Base-by-base conservation (phyloP, 2,888 invertebrate genomes). In the Caenorhabditis macrosperma region DNA sequence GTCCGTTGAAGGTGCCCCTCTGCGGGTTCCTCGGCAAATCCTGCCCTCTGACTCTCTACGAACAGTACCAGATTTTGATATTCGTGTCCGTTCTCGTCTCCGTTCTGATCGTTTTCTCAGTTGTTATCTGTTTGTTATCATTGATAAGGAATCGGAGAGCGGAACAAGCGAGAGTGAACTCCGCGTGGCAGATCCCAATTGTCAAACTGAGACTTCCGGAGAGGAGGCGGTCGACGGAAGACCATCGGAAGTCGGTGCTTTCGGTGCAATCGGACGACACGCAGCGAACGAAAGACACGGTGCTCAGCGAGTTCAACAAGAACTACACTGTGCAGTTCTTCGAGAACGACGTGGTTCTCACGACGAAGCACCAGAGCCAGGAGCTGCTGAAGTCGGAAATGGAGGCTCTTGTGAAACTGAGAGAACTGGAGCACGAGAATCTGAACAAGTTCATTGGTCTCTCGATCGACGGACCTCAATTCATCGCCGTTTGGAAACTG, bases 391-490 rank as follows among this genome's bases (percentile, higher is more conserved):
- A 30, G 20, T 24, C 50, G 2, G 81, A 83, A 6, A 68, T 55
- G 28, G 75, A 72, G 20, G 41, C 44, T 15, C 61, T 82, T 22
- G 69, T 72, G 20, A 69, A 77, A 82, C 35, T 89, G 57, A 67
- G 87, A 9, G 82, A 87, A 38, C 44, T 89, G 59, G 88, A 89
- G 28, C 86, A 89, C 77, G 87, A 88, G 41, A 90, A 90, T 69
- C 30, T 88, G 50, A 88, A 89, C 82, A 85, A 84, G 41, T 89
- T 89, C 60, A 69, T 88, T 9, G 89, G 89, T 1, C 24, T 89
- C 24, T 87, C 86, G 6, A 77, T 88, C 5, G 90, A 89, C 57
- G 86, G 83, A 6, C 71, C 84, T 2, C 55, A 60, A n/a, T 82
- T 78, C 38, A 24, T 88, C 24, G 82, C 86, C 0, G 74, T 89